A percentile compares a stretch with the other conserved stretches of the same genome.
Conservation (phyloP, 1,140 invertebrate genomes). For the Drosophila oshimai region DNA sequence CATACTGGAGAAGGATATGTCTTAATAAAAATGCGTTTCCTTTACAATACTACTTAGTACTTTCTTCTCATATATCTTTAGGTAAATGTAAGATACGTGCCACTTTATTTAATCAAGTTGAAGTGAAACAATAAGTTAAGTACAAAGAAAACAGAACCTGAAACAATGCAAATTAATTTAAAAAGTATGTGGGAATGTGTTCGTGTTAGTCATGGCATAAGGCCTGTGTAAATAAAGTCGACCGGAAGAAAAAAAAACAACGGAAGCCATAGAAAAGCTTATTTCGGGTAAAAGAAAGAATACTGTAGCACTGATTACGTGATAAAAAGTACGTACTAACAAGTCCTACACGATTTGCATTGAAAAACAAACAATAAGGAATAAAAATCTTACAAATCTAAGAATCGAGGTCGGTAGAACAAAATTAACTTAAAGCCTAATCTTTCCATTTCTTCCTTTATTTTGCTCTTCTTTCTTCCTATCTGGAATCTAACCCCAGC, state of each 20-base stretch:
- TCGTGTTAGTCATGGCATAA: slow-evolving; percentile 14
- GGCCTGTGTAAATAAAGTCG: slow-evolving; percentile 25
- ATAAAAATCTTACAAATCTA: neutral
- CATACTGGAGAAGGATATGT: too few species aligned
- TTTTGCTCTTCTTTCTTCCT: neutral
- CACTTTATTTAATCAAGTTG: slow-evolving; percentile 40
- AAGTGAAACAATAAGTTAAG: slow-evolving; percentile 34
- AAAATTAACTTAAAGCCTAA: slow-evolving; percentile 26
- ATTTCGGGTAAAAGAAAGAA: slow-evolving; percentile 5
- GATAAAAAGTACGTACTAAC: slow-evolving; percentile 55
- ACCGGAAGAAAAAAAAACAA: slow-evolving; percentile 15
- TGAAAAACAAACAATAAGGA: slow-evolving; percentile 33
- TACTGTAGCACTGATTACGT: slow-evolving; percentile 50
- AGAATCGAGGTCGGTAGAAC: neutral
- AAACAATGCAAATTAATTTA: slow-evolving; percentile 61
- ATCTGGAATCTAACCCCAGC: slow-evolving; percentile 14
- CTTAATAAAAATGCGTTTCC: too few species aligned
- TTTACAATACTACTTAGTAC: too few species aligned
- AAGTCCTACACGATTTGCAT: slow-evolving; percentile 33
- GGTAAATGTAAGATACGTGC: slow-evolving; percentile 5
- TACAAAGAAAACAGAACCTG: slow-evolving; percentile 15
- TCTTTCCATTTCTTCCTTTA: neutral
- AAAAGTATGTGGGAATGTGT: slow-evolving; percentile 19
- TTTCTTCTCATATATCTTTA: too few species aligned
- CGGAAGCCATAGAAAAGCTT: slow-evolving; percentile 47